Conservation (phyloP, 2,888 invertebrate genomes). For the Bellardia pandia region DNA sequence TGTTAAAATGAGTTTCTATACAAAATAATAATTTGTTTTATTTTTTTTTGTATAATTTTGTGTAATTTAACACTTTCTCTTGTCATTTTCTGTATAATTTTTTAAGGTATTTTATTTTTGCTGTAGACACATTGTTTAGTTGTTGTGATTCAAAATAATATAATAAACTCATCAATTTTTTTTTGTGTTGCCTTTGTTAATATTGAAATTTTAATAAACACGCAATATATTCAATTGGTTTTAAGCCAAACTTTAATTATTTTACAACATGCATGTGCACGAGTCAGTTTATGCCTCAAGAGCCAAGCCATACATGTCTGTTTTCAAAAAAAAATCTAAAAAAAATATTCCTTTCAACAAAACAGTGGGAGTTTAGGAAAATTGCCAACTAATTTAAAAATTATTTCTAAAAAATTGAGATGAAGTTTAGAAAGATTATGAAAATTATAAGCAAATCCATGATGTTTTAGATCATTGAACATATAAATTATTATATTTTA, state of each 20-base stretch:
- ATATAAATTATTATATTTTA: too few species aligned
- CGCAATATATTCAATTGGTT: slow-evolving; percentile 48
- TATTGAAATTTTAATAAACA: slow-evolving; percentile 63
- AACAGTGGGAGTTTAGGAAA: slow-evolving; percentile 44
- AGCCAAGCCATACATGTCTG: background rate
- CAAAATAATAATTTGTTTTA: slow-evolving; percentile 54
- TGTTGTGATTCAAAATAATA: slow-evolving; percentile 26
- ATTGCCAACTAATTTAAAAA: background rate
- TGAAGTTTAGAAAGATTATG: background rate
- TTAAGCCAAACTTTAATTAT: slow-evolving; percentile 62
- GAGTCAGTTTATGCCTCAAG: slow-evolving; percentile 19
- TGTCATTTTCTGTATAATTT: slow-evolving; percentile 75
- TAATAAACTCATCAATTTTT: slow-evolving; percentile 64
- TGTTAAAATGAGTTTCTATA: slow-evolving; percentile 11
- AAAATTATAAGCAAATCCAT: too few species aligned
- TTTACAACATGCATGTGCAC: slow-evolving; percentile 58
- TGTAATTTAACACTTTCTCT: slow-evolving; percentile 81
- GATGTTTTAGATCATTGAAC: too few species aligned
- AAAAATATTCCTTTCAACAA: background rate
- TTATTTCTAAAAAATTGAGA: slow-evolving; percentile 45
- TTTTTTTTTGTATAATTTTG: slow-evolving; percentile 57
- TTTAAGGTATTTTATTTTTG: slow-evolving; percentile 72
- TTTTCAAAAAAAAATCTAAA: background rate
- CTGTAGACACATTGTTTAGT: slow-evolving; percentile 26
- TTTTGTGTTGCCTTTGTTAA: slow-evolving; percentile 1